Evolutionary conservation across 2,797 vertebrate species (phyloP), one percentile per base, ranked within the genome.

Genomic region (Tokudaia muenninki): DNA sequence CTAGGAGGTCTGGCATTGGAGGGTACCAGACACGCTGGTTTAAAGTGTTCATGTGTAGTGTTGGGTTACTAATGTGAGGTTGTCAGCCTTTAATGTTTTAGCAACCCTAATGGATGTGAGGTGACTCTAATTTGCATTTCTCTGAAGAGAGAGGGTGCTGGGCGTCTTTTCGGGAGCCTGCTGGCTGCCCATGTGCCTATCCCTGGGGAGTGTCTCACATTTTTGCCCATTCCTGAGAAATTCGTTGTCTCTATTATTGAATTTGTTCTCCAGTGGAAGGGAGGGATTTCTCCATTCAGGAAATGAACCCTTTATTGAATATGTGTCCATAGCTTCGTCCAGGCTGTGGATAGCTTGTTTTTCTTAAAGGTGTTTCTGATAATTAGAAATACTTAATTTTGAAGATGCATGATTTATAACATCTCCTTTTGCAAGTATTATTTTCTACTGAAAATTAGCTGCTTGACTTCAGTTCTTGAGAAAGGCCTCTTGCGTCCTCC

Each of bases 371-470:
- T 37, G 31, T 65, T 95, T 94, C 61, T 82, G 6, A 70, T 79
- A 87, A 63, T 65, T 67, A 90, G 4, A 89, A 80, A 63, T 52
- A 94, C n/a, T 94, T 92, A 65, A 79, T 90, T 94, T 86, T 90
- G 29, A 96, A 90, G 29, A 84, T 47, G 14, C 26, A 37, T 26
- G 75, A 78, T 57, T 93, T 50, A 55, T 79, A 72, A 31, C 8
- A n/a, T 70, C 91, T 88, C 34, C 44, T 50, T 75, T 92, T 44
- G 65, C 31, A 31, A 22, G n/a, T 55, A 86, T 77, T 94, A 50
- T 50, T 86, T 88, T 89, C 19, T 87, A 57, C 10, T 11, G 70
- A 70, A 89, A 96, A 84, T 81, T 2, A 90, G 41, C 2, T 77
- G 67, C 13, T 24, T 93, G 52, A 6, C 31, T 78, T 16, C 21